Base-by-base conservation (phyloP, 2,888 invertebrate species). In the Clusia tigrina region DNA sequence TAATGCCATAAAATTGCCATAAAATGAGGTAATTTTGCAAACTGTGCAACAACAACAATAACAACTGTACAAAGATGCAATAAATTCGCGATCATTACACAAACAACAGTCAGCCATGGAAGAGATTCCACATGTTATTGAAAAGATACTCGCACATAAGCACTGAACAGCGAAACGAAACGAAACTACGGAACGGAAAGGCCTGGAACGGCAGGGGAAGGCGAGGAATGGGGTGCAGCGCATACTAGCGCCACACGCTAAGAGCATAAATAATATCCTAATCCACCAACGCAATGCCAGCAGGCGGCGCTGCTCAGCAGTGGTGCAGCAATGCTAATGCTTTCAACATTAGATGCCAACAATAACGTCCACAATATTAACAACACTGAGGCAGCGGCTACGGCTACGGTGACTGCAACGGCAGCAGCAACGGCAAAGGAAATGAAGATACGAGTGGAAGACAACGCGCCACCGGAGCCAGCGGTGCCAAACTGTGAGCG, bases 331-430 rank as follows among this genome's bases (percentile, higher is more conserved):
- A 9, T 32, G 32, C 32, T 9, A 32, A 12, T 32, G 32, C 52
- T 37, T 48, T 9, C 48, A 25, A 25, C 24, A 18, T 48, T 22
- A 48, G 20, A 46, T 20, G 57, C 46, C 57, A 65, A 58, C 67
- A 64, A 59, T 67, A 72, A 59, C 24, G 15, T 51, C 60, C 65
- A 64, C 71, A 71, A 67, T 68, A 75, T 63, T 46, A 42, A 53
- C 72, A 73, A 48, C 54, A 73, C 69, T 68, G 60, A 59, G 23
- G 65, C 69, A 63, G 61, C 62, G 58, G 54, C 62, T 71, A 42
- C 42, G n/a, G 32, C 32, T n/a, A n/a, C 69, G 61, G 61, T 60
- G 58, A 52, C 62, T 71, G n/a, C 42, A n/a, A 12, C 32, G n/a
- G n/a, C n/a, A n/a, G n/a, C n/a, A n/a, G n/a, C n/a, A n/a, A n/a